Evolutionary conservation across 92 coral and sea anemone genomes (phyloP), one percentile per base, ranked within the genome.

Genomic region (Heteractis magnifica): DNA sequence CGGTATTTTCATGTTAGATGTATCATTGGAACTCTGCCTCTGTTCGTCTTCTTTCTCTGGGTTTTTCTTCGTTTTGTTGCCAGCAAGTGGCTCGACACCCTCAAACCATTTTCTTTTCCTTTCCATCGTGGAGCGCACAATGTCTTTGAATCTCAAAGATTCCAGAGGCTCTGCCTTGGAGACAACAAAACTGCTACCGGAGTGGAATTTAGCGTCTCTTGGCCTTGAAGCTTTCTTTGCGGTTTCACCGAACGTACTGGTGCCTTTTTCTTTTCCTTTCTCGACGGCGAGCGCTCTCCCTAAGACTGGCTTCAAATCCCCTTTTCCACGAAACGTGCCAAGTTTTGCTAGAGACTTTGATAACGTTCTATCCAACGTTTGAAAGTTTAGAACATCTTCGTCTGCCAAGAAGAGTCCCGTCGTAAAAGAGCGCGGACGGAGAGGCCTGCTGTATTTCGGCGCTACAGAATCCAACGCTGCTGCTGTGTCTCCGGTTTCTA

Each of bases 101-200:
- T 85, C 83, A 85, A 85, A 85, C 88, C 88, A 85, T 58, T 72
- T 77, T 78, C 88, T 51, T 77, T 75, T 85, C 50, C 52, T 60
- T 77, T 85, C 88, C 88, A 85, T 85, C 52, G 80, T 78, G 5
- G n/a, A 50, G 11, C 83, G 82, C 10, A 59, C 83, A 15, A 77
- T 85, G 13, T 78, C 83, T 64, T 85, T 79, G 65, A 70, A 78
- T 14, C 71, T 51, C 19, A 68, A 49, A 12, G 88, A 52, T 6
- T 71, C 88, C 41, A 78, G 65, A 77, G 77, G 73, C 19, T 85
- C 83, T 23, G 49, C 78, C 68, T 50, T 50, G 10, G 84, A 68
- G 44, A 81, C 60, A 49, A 81, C 84, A 81, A 81, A 81, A 26
- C 84, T 49, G 10, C 44, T 81, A 18, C 8, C 58, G 20, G 51